Evolutionary conservation across 2,888 invertebrate species (phyloP).

Genomic region (Lepidochrysops patricia): DNA sequence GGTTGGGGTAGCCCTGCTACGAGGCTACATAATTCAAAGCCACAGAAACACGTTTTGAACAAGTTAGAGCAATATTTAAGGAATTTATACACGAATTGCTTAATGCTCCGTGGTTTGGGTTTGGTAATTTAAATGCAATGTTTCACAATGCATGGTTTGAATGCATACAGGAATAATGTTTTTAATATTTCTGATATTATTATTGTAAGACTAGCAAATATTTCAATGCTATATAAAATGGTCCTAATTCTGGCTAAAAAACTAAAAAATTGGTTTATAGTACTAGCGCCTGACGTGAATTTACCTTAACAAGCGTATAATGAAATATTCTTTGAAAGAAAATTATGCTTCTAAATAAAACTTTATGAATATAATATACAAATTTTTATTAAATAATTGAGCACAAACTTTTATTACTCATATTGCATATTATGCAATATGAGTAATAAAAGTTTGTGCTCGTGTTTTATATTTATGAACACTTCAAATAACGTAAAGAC

Average conservation of each 20-base stretch:
- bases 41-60: constrained; percentile 17
- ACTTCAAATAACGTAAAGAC: not conserved
- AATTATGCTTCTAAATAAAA: constrained; percentile 1
- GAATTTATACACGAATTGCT: not conserved
- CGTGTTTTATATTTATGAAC: not conserved
- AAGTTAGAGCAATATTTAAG: not conserved
- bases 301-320: not conserved
- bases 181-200: too few relatives aligned
- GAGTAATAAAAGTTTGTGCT: constrained; percentile 2
- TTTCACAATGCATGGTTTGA: too few relatives aligned
- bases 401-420: constrained; percentile 2
- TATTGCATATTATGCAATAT: not conserved
- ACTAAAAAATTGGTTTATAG: too few relatives aligned
- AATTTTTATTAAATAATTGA: too few relatives aligned
- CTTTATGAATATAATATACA: constrained; percentile 2
- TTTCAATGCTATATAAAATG: too few relatives aligned
- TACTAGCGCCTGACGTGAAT: not conserved
- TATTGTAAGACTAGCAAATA: too few relatives aligned
- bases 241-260: too few relatives aligned
- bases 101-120: not conserved
- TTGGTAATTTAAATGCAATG: not conserved
- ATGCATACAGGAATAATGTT: too few relatives aligned
- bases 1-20: constrained; percentile 43
- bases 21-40: constrained; percentile 45
- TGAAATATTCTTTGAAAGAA: constrained; percentile 2